These are phyloP conservation scores for Etheostoma perlongum DNA, from an alignment of 2,797 vertebrate species.

Conservation along the genomic window DNA sequence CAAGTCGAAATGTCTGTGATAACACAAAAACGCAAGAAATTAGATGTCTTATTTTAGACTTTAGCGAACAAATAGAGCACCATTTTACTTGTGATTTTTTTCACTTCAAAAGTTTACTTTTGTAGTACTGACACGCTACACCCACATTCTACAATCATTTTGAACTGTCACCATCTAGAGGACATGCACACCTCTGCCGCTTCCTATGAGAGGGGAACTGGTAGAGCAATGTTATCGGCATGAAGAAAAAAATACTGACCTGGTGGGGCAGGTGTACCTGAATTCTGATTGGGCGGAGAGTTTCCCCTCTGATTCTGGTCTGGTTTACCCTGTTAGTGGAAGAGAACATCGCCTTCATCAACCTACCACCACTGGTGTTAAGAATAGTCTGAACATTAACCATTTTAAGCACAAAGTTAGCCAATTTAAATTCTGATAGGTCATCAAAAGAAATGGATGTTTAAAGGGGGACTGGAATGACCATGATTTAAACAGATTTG, in stretches of 20 bases:
- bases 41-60: neutral
- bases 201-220: neutral
- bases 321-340: slow-evolving; percentile 86
- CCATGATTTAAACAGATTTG: no score
- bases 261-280: slow-evolving; percentile 89
- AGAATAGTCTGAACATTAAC: neutral
- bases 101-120: neutral
- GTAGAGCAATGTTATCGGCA: neutral
- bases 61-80: neutral
- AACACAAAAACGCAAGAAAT: neutral
- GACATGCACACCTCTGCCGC: neutral
- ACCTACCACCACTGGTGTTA: neutral
- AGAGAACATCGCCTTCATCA: neutral
- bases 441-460: neutral
- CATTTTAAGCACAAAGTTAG: neutral
- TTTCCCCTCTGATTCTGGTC: slow-evolving; percentile 95
- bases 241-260: slow-evolving; percentile 82
- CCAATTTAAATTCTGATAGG: neutral
- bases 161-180: neutral
- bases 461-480: no score
- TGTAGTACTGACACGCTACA: no score
- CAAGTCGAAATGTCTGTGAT: neutral
- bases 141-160: neutral
- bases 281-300: slow-evolving; percentile 90
- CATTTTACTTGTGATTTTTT: neutral